Conservation (phyloP, 2,113 vertebrate species). For the Petaurus breviceps region DNA sequence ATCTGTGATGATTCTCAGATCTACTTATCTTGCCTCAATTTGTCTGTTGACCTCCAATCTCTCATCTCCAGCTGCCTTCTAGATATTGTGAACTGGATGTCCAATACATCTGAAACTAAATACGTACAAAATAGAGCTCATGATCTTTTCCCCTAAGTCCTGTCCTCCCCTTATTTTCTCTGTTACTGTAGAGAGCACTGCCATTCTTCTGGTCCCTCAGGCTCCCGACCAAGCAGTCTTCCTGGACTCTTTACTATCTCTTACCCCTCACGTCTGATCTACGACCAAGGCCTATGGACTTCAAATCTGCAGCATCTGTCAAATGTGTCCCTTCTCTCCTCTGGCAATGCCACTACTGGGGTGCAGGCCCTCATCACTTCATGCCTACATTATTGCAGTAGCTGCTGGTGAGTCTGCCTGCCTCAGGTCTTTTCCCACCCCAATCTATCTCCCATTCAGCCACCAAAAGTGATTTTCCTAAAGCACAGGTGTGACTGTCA, state of each 20-base stretch:
- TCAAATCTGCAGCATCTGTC: background rate
- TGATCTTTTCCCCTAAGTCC: background rate
- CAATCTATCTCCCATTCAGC: background rate
- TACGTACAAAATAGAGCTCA: background rate
- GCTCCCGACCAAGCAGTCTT: background rate
- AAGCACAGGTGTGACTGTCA: background rate
- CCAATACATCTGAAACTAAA: background rate
- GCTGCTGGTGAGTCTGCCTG: background rate
- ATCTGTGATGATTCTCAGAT: background rate
- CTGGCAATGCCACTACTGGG: background rate
- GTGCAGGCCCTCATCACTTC: background rate
- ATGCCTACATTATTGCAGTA: background rate
- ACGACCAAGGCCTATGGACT: background rate
- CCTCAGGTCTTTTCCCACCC: background rate
- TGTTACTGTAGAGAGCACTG: background rate
- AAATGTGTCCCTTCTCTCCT: background rate
- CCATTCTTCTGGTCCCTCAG: background rate
- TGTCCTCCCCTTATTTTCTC: background rate
- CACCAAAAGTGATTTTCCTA: background rate
- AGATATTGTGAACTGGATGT: background rate
- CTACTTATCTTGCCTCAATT: background rate
- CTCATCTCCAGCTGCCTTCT: background rate
- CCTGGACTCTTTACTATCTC: background rate
- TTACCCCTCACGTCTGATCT: background rate
- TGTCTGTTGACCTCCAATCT: background rate